Conservation (phyloP, 2,888 invertebrate genomes). For the Congeria kusceri region DNA sequence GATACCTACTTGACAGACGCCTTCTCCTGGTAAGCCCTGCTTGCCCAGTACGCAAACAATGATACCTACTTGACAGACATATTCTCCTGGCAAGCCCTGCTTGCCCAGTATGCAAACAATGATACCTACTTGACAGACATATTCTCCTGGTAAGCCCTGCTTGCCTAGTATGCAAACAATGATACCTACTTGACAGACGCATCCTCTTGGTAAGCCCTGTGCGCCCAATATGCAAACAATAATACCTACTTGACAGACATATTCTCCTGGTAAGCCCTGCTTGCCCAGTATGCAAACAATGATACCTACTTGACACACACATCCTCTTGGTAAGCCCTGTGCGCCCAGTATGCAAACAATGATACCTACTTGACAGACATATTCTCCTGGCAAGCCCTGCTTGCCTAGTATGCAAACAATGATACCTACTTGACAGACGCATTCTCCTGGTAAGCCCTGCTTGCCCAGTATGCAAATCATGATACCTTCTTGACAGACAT, state of each 20-base stretch:
- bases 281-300: constrained; percentile 91
- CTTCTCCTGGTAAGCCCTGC: constrained; percentile 40
- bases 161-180: constrained; percentile 91
- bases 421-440: neutral
- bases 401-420: constrained; percentile 91
- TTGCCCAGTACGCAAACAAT: constrained; percentile 91
- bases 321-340: constrained; percentile 43
- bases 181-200: neutral
- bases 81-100: constrained; percentile 40
- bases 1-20: neutral
- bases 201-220: constrained; percentile 43
- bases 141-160: constrained; percentile 40
- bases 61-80: neutral
- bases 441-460: constrained; percentile 40
- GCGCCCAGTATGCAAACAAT: constrained; percentile 91
- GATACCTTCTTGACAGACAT: neutral
- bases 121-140: neutral
- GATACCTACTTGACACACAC: neutral
- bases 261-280: constrained; percentile 40
- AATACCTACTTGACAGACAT: neutral
- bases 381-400: constrained; percentile 40
- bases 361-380: neutral
- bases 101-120: constrained; percentile 91
- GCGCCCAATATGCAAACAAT: constrained; percentile 91
- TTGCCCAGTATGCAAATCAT: constrained; percentile 92